These are phyloP conservation scores for Steinernema feltiae DNA, from an alignment of 1,140 invertebrate genomes.

Conservation along the genomic window DNA sequence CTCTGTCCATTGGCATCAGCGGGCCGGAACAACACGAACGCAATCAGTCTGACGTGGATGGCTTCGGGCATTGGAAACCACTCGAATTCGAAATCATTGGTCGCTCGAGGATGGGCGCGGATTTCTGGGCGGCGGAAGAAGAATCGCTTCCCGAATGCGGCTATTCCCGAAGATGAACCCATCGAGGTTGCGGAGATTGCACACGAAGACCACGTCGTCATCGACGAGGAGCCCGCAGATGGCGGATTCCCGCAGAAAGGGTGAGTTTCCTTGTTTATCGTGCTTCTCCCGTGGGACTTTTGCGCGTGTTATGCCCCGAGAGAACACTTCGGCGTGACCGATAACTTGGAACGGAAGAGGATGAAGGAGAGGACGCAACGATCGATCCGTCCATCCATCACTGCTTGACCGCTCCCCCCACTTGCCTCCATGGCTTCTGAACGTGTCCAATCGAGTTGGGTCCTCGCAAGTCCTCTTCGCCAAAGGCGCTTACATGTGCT, in stretches of 20 bases:
- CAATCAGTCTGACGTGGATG: slow-evolving; percentile 1
- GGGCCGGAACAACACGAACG: slow-evolving; percentile 4
- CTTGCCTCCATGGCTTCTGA: too few species aligned
- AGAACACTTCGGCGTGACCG: not conserved
- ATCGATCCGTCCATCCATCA: not conserved
- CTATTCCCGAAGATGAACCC: slow-evolving; percentile 10
- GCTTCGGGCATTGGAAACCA: not conserved
- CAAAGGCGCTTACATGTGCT: too few species aligned
- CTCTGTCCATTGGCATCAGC: not conserved
- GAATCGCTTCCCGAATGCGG: not conserved
- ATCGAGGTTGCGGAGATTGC: not conserved
- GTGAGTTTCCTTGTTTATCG: not conserved
- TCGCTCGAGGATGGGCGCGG: not conserved
- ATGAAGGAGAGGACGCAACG: not conserved
- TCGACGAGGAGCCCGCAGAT: not conserved
- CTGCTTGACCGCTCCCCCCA: not conserved
- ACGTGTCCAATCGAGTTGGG: too few species aligned
- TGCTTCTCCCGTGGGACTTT: not conserved
- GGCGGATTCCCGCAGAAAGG: not conserved
- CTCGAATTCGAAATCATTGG: not conserved
- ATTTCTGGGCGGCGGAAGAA: not conserved
- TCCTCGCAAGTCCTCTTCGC: too few species aligned
- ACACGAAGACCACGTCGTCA: not conserved
- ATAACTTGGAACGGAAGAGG: not conserved
- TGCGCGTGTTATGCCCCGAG: not conserved